Base-by-base conservation (phyloP, 2,113 vertebrate genomes). In the Aspiorhynchus laticeps region DNA sequence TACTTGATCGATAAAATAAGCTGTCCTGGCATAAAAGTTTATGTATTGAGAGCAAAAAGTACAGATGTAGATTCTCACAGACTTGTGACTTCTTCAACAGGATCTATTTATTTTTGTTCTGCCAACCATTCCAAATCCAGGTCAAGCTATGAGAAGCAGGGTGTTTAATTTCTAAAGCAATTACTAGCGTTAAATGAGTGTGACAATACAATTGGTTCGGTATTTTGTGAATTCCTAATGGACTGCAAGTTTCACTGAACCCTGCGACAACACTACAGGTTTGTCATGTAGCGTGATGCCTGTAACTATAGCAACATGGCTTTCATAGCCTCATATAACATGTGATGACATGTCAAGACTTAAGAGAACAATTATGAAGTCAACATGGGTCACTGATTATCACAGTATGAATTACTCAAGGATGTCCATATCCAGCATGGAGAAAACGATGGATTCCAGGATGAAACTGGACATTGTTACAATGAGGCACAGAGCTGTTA, bases 241-340 rank as follows among this genome's bases (percentile, higher is more conserved):
- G 36, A 63, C 12, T 77, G 5, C 36, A 4, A 67, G 28, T 78
- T 78, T 10, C 41, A 36, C 6, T 85, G 28, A 85, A 79, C 28
- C 41, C 43, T 36, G 41, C 24, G 8, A 84, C 67, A 84, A 56
- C 26, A 46, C 53, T 61, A 59, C 17, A 15, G 38, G 56, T 11
- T 46, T 15, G 6, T 6, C 61, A 26, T 7, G 8, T 46, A 31
- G 7, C 38, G 12, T 86, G 31, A 46, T 3, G 2, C 26, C 28
- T 56, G 85, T 67, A 67, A 38, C 74, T 67, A 85, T 51, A 53
- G 75, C 26, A 79, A 53, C 41, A 43, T 67, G 74, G 53, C 61
- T n/a, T 24, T 65, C 65, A 33, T 36, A 43, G 19, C 73, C 36
- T 48, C 56, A 63, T 7, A 31, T 61, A 5, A 36, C 46, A 78